Conservation (phyloP, 2,888 invertebrate genomes). For the Philonicus albiceps region DNA sequence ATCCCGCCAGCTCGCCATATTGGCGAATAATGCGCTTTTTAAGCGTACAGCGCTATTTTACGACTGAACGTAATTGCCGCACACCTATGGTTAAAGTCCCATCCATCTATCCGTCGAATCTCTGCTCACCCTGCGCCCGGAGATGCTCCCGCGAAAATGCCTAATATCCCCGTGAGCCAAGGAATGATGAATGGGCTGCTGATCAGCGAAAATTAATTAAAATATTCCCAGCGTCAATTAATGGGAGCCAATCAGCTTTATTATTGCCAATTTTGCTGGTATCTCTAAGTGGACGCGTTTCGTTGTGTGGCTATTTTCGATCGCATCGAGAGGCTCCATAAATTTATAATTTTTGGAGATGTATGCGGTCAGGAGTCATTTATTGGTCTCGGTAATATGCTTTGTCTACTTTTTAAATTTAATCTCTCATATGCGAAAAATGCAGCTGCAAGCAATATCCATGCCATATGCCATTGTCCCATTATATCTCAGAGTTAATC, state of each 20-base stretch:
- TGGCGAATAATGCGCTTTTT: conserved; percentile 11
- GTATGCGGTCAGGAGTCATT: neutral
- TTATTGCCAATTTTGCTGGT: conserved; percentile 49
- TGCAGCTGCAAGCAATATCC: neutral
- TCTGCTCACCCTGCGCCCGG: neutral
- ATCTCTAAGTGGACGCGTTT: neutral
- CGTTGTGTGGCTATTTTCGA: neutral
- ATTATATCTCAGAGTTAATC: neutral
- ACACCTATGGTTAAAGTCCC: neutral
- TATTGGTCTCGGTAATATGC: neutral
- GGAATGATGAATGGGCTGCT: conserved; percentile 37
- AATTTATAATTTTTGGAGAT: neutral
- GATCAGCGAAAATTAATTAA: conserved; percentile 61
- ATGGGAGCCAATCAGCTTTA: conserved; percentile 63
- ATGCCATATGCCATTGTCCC: neutral
- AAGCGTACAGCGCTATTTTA: neutral
- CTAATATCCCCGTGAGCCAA: conserved; percentile 4
- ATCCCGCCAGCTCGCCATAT: neutral
- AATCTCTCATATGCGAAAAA: neutral
- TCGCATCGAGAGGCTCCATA: neutral
- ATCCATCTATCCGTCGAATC: conserved; percentile 1
- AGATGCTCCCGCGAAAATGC: neutral
- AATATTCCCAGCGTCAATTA: conserved; percentile 59
- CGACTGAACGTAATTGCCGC: conserved; percentile 7
- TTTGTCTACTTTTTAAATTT: neutral